phyloP scores from a whole-genome alignment of 2,113 vertebrate species.

The Callospermophilus lateralis region DNA sequence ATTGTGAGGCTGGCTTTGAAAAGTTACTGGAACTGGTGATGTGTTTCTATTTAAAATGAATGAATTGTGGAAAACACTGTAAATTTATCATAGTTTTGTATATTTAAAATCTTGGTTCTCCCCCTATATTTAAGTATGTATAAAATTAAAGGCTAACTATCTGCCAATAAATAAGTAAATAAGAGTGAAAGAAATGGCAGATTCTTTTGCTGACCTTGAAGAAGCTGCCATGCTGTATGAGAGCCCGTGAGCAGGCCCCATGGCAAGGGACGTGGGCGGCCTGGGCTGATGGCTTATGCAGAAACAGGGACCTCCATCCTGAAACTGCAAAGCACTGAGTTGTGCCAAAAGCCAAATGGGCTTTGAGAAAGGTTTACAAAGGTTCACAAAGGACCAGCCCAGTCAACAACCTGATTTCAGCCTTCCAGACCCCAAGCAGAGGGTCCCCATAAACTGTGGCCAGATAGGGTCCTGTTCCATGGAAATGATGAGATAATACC shows the following conservation, averaged over 20 bases:
- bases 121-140: not conserved
- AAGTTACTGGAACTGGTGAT: too few species aligned
- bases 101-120: not conserved
- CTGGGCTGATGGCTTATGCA: not conserved
- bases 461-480: not conserved
- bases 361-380: not conserved
- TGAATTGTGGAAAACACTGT: not conserved
- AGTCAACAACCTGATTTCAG: not conserved
- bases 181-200: not conserved
- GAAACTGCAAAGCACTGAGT: not conserved
- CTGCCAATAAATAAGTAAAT: not conserved
- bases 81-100: not conserved
- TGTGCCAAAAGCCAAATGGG: not conserved
- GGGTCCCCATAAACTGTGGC: not conserved
- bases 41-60: too few species aligned
- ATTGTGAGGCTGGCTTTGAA: too few species aligned
- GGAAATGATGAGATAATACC: not conserved
- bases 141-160: slow-evolving; percentile 39
- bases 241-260: rapidly evolving
- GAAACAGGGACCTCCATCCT: not conserved
- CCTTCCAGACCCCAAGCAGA: not conserved
- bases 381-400: not conserved
- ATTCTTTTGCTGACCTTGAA: not conserved
- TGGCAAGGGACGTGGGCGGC: not conserved
- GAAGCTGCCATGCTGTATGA: not conserved